phyloP scores from a whole-genome alignment of 2,113 vertebrate genomes.

The Aldabrachelys gigantea region DNA sequence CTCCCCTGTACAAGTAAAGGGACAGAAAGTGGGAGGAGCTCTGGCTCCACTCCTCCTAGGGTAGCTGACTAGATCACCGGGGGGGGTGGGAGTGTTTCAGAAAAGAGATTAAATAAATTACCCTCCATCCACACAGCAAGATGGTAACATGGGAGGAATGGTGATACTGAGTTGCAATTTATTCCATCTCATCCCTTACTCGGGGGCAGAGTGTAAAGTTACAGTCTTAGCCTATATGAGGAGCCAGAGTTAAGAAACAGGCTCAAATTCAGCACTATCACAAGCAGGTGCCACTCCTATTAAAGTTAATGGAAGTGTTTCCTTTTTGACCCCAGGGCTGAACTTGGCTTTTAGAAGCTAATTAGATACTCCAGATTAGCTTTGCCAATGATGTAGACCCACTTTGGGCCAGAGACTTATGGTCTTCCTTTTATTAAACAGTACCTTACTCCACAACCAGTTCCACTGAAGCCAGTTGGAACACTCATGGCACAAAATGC shows the following conservation, averaged over 20 bases:
- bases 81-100: background rate
- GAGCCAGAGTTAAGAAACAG: background rate
- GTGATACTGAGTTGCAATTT: background rate
- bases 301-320: rapidly evolving
- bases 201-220: rapidly evolving
- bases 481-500: background rate
- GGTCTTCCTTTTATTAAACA: background rate
- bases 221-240: rapidly evolving
- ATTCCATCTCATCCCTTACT: rapidly evolving
- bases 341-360: background rate
- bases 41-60: background rate
- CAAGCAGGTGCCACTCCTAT: background rate
- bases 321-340: background rate
- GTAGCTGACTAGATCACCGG: background rate
- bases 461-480: background rate
- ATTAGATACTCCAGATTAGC: background rate
- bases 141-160: background rate
- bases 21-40: background rate
- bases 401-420: background rate
- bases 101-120: background rate
- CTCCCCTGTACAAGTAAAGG: background rate
- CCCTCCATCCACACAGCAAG: background rate
- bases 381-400: background rate
- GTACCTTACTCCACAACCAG: background rate
- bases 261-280: background rate